A percentile compares a stretch with the other conserved stretches of the same genome.
phyloP scores from a whole-genome alignment of 2,888 invertebrate genomes.

The Nezara viridula region DNA sequence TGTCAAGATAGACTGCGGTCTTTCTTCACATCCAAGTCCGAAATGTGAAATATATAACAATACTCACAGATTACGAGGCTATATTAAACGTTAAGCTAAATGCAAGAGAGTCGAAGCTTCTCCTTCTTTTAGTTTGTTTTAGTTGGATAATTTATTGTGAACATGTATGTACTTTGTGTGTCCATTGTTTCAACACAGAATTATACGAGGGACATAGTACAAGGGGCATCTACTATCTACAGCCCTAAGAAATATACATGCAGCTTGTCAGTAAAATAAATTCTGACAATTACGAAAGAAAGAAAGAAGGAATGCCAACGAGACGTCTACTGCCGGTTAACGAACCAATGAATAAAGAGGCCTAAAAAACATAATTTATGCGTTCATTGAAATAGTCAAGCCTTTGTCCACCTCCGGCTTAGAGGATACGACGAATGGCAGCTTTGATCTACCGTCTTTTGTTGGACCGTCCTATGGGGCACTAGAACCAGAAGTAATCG shows the following conservation, averaged over 20 bases:
- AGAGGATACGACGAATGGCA: neutral
- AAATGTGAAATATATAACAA: too few species aligned
- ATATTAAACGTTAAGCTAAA: too few species aligned
- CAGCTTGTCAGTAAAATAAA: neutral
- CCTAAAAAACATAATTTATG: constrained; percentile 29
- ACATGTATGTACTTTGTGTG: too few species aligned
- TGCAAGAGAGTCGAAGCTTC: too few species aligned
- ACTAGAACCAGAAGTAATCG: neutral
- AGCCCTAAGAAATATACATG: neutral
- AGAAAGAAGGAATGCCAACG: neutral
- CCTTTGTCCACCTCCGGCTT: neutral
- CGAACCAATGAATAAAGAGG: constrained; percentile 19
- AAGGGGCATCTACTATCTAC: too few species aligned
- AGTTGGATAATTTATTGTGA: neutral
- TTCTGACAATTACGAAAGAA: neutral
- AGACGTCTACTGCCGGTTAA: neutral
- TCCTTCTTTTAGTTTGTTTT: too few species aligned
- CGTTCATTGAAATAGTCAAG: constrained; percentile 20
- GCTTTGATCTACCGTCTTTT: constrained; percentile 36
- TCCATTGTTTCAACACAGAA: neutral
- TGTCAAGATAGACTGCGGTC: too few species aligned
- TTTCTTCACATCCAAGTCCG: too few species aligned
- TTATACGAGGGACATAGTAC: neutral
- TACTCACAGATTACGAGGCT: too few species aligned
- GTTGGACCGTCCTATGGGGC: neutral